Evolutionary conservation across 2,888 invertebrate genomes (phyloP).

Genomic region (Lamellibrachia columna): DNA sequence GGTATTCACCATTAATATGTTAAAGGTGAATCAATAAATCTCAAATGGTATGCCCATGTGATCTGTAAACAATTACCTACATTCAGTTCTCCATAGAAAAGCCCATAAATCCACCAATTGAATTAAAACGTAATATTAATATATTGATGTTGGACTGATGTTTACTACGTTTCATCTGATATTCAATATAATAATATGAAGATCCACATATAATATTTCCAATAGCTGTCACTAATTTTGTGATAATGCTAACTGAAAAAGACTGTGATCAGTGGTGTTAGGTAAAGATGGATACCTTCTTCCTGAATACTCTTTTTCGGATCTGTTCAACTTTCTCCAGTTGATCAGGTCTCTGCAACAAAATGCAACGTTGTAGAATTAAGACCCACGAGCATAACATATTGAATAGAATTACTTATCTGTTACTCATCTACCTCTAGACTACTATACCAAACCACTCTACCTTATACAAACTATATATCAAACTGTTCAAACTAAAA

Average conservation of each 20-base stretch:
- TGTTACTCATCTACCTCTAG: not conserved
- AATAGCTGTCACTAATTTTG: not conserved
- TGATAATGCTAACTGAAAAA: not conserved
- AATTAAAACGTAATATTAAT: no score
- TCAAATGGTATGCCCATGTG: not conserved
- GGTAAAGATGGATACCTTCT: conserved; percentile 65
- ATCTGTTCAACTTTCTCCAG: conserved; percentile 80
- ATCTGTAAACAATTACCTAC: not conserved
- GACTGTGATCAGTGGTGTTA: not conserved
- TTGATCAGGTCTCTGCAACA: conserved; percentile 78
- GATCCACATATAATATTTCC: not conserved
- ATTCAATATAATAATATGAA: not conserved
- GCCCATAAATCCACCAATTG: no score
- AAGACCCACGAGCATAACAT: not conserved
- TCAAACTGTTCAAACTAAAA: not conserved
- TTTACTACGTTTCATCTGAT: not conserved
- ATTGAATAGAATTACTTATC: not conserved
- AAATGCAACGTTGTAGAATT: not conserved
- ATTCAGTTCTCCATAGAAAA: not conserved
- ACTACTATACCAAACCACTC: not conserved
- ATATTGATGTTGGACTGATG: not conserved
- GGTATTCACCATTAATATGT: not conserved
- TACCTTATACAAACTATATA: conserved; percentile 17
- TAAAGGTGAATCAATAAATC: not conserved
- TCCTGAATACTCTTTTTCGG: conserved; percentile 67